Percentiles rank a stretch among this genome's conserved stretches.
Conservation (phyloP, 2,888 invertebrate genomes). For the Ceriagrion tenellum region DNA sequence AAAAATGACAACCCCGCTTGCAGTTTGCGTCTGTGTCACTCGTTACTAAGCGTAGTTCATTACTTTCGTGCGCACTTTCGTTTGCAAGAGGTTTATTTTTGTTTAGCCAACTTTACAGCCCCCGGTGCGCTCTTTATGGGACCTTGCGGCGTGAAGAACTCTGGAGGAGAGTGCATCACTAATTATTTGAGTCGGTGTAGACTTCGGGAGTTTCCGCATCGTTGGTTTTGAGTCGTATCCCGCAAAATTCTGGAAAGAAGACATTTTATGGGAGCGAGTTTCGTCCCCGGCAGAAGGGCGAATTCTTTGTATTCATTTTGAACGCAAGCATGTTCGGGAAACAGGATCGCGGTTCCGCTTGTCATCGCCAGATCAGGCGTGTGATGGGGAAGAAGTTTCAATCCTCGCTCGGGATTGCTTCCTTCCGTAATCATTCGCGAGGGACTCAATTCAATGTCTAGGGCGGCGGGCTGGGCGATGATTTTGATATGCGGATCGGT, state of each 20-base stretch:
- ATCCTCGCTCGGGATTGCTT: neutral
- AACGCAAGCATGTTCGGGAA: no score
- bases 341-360: no score
- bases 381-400: neutral
- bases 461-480: neutral
- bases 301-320: no score
- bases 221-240: neutral
- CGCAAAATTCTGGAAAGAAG: neutral
- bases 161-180: neutral
- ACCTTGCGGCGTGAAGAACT: neutral
- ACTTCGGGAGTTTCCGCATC: neutral
- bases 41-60: neutral
- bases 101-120: neutral
- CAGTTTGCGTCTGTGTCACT: neutral
- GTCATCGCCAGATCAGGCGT: neutral
- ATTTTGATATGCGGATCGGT: neutral
- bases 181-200: neutral
- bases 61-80: conserved; percentile 8
- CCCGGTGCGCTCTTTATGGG: neutral
- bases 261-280: neutral
- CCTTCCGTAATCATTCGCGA: neutral
- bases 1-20: neutral
- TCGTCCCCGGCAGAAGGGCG: neutral
- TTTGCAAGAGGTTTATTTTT: neutral
- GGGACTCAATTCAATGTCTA: neutral